phyloP scores from a whole-genome alignment of 2,797 vertebrate genomes.

The Enteromius afrohamiltoni region DNA sequence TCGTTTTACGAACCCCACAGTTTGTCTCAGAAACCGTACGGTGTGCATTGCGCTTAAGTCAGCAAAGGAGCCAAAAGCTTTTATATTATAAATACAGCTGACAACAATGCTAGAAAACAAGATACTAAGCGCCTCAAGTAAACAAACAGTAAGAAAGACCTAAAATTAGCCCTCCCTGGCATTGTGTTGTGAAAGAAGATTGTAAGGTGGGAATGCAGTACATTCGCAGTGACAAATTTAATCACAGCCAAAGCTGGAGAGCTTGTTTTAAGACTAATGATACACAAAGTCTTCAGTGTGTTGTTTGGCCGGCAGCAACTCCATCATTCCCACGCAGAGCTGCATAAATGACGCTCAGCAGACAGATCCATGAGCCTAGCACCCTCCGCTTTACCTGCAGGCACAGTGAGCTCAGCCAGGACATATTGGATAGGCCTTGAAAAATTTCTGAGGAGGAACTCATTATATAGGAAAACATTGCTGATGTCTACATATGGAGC shows the following conservation, averaged over 20 bases:
- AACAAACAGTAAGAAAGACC: conserved; percentile 12
- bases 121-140: conserved; percentile 1
- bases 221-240: conserved; percentile 50
- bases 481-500: conserved; percentile 53
- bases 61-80: conserved; percentile 4
- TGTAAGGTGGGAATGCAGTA: not conserved
- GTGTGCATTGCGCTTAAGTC: not conserved
- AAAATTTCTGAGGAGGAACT: conserved; percentile 51
- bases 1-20: not conserved
- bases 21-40: not conserved
- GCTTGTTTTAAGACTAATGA: conserved; percentile 62
- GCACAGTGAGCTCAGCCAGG: conserved; percentile 41
- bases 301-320: conserved; percentile 54
- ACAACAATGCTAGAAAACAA: conserved; percentile 9
- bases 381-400: conserved; percentile 53
- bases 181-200: conserved; percentile 20
- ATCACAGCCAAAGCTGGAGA: conserved; percentile 41
- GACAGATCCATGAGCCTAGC: conserved; percentile 58
- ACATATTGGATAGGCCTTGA: conserved; percentile 56
- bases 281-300: conserved; percentile 59
- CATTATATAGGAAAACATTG: conserved; percentile 56
- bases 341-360: conserved; percentile 58
- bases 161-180: conserved; percentile 15
- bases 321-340: conserved; percentile 55
- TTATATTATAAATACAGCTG: conserved; percentile 20